Evolutionary conservation across 2,888 invertebrate genomes (phyloP), one percentile per base, ranked within the genome.

Genomic region (Chymomyza caudatula): DNA sequence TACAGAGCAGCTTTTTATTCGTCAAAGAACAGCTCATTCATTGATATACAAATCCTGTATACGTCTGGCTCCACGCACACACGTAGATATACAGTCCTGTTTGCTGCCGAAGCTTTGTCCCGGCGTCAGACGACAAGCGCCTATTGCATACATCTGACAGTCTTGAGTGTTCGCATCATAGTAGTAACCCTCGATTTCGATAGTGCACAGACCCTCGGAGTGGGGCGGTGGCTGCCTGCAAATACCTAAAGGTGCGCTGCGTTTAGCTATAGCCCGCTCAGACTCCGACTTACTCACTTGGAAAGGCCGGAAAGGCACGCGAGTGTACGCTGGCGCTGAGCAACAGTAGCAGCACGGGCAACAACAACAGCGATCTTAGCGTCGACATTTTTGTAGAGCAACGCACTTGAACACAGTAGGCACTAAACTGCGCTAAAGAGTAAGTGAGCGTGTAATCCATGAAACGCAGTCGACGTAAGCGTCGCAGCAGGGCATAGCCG

Each of bases 91-190:
- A 52, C 89, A 89, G 52, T 89, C 88, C 65, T 84, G 76, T 1
- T 76, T 79, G 4, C 79, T 88, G 23, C 90, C 89, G 65, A 89
- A 89, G 60, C 89, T 89, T 59, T 89, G 89, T 3, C 89, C 89
- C 3, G 86, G 84, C 25, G 71, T 84, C 4, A 87, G 63, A 1
- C 82, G 89, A 58, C 89, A 89, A 8, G 87, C 89, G 3, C 89
- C 88, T 19, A 89, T 78, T 11, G 85, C 78, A 65, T 89, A 89
- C 65, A 75, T 73, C 51, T 80, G 73, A 51, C 89, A 89, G 60
- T 89, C 86, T 13, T 81, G 75, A 2, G 78, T 78, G 37, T 80
- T 79, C n/a, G 72, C 63, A 65, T 89, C 88, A 37, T 77, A 89
- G 68, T 87, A 90, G 74, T 73, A 90, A 17, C 89, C 89, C 66